phyloP scores from a whole-genome alignment of 2,888 invertebrate genomes.

The Cremastinae sp. region DNA sequence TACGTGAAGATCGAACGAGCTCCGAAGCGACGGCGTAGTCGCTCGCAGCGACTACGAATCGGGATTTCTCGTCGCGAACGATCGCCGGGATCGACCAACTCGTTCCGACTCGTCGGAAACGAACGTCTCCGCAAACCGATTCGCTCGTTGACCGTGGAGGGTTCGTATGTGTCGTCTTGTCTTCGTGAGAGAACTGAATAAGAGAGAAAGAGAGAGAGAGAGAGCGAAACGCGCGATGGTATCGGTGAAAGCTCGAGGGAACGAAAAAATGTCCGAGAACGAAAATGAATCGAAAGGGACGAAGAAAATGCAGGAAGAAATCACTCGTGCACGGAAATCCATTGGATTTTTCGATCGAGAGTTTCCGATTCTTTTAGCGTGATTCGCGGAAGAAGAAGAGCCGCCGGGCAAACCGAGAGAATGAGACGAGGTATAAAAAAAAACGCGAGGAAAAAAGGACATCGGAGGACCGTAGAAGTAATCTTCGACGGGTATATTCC shows the following conservation, averaged over 20 bases:
- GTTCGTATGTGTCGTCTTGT: slow-evolving; percentile 23
- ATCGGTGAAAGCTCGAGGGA: slow-evolving; percentile 33
- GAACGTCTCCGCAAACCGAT: slow-evolving; percentile 48
- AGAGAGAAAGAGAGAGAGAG: slow-evolving; percentile 27
- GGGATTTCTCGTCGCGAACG: slow-evolving; percentile 40
- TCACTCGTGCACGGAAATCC: slow-evolving; percentile 53
- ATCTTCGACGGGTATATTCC: no score
- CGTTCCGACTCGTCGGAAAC: slow-evolving; percentile 50
- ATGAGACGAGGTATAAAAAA: slow-evolving; percentile 31
- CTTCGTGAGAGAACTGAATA: slow-evolving; percentile 3
- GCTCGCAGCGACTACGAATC: slow-evolving; percentile 25
- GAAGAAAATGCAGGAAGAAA: slow-evolving; percentile 9
- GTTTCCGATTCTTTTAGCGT: slow-evolving; percentile 28
- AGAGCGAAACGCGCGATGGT: slow-evolving; percentile 15
- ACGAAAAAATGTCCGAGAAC: slow-evolving; percentile 27
- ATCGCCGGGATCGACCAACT: slow-evolving; percentile 48
- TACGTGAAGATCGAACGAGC: slow-evolving; percentile 22
- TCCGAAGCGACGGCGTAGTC: slow-evolving; percentile 49
- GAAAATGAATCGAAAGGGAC: slow-evolving; percentile 11
- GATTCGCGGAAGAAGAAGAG: no score
- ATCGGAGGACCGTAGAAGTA: slow-evolving; percentile 26
- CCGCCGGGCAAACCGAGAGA: slow-evolving; percentile 21
- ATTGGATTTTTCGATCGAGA: slow-evolving; percentile 52
- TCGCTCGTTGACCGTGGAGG: slow-evolving; percentile 55
- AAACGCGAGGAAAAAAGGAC: neutral